A percentile compares a stretch with the other conserved stretches of the same genome.
Conservation (phyloP, 1,140 invertebrate genomes). For the Lepidostoma basale region DNA sequence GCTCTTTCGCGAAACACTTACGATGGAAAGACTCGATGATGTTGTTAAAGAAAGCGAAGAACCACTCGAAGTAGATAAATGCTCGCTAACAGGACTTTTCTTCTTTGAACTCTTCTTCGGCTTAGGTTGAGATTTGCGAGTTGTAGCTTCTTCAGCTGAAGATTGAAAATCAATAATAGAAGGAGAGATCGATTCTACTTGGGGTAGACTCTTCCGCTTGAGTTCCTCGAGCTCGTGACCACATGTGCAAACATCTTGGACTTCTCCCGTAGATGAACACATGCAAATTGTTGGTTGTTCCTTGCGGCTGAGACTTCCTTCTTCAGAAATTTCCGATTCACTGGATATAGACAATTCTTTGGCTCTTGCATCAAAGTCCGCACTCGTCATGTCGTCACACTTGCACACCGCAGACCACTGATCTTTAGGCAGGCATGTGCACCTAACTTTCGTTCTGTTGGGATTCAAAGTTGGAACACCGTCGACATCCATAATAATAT, state of each 20-base stretch:
- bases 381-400: conserved; percentile 37
- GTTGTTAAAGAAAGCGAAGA: conserved; percentile 4
- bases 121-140: neutral
- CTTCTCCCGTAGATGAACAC: conserved; percentile 48
- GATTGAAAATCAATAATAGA: neutral
- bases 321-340: neutral
- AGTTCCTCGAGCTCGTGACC: neutral
- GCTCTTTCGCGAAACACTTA: neutral
- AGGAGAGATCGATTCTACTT: neutral
- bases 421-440: conserved; percentile 36
- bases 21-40: neutral
- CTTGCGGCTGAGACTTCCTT: neutral
- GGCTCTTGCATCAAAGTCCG: neutral
- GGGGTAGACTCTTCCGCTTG: neutral
- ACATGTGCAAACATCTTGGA: conserved; percentile 29
- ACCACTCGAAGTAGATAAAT: too few species aligned
- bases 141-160: neutral
- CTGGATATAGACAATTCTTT: neutral
- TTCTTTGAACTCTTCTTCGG: too few species aligned
- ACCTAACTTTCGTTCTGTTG: conserved; percentile 35
- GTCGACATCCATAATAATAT: conserved; percentile 51
- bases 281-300: conserved; percentile 35
- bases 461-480: conserved; percentile 54
- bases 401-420: conserved; percentile 49
- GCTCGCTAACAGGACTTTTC: too few species aligned